These are phyloP conservation scores for Micrasema minimum DNA, from an alignment of 1,140 invertebrate genomes.

Conservation along the genomic window DNA sequence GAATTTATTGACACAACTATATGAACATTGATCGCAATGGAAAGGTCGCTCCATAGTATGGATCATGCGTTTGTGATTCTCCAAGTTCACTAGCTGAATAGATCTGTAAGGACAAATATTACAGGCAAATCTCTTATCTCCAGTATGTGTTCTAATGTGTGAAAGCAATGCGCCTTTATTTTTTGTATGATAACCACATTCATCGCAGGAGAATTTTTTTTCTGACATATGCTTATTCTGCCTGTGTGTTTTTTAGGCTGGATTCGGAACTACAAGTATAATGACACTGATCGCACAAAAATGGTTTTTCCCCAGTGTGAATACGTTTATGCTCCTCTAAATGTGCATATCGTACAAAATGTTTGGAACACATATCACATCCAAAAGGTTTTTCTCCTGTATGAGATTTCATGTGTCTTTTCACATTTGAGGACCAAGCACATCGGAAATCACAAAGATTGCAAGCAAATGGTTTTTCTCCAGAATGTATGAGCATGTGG, in stretches of 20 bases:
- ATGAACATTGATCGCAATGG: constrained; percentile 43
- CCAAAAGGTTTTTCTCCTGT: constrained; percentile 39
- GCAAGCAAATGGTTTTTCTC: constrained; percentile 38
- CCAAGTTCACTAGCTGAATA: constrained; percentile 30
- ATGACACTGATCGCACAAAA: constrained; percentile 44
- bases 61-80: constrained; percentile 43
- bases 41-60: constrained; percentile 45
- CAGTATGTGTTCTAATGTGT: constrained; percentile 38
- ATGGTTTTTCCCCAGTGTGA: constrained; percentile 43
- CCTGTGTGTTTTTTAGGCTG: constrained; percentile 39
- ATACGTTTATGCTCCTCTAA: constrained; percentile 39
- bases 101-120: constrained; percentile 44
- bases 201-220: constrained; percentile 38
- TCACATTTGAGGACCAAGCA: constrained; percentile 40
- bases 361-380: constrained; percentile 40
- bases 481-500: constrained; percentile 37
- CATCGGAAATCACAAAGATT: constrained; percentile 42
- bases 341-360: constrained; percentile 37
- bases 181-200: constrained; percentile 41
- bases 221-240: constrained; percentile 38
- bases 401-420: constrained; percentile 35
- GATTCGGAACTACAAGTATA: constrained; percentile 24
- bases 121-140: constrained; percentile 38
- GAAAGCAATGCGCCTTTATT: constrained; percentile 33
- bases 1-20: constrained; percentile 7